Conservation (phyloP, 2,888 invertebrate species). For the Hirudinaria manillensis region DNA sequence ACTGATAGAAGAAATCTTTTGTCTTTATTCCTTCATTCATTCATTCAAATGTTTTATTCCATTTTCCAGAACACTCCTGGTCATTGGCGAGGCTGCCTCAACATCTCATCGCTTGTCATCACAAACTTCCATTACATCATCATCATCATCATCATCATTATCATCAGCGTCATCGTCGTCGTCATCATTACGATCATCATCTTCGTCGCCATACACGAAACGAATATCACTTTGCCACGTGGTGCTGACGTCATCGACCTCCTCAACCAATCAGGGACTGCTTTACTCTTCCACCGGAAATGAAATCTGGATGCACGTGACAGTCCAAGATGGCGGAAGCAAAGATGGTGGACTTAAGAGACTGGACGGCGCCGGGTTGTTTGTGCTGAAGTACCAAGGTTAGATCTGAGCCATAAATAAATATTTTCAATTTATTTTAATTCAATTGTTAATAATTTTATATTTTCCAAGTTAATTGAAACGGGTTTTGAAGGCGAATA, state of each 20-base stretch:
- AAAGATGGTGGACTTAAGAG: slow-evolving; percentile 5
- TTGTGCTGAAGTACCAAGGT: not conserved
- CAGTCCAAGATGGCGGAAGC: slow-evolving; percentile 18
- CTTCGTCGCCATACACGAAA: slow-evolving; percentile 4
- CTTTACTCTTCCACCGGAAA: slow-evolving; percentile 1
- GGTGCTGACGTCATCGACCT: slow-evolving; percentile 17
- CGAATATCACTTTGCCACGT: slow-evolving; percentile 8
- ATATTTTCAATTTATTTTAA: not conserved
- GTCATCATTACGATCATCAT: slow-evolving; percentile 16
- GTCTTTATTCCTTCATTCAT: not conserved
- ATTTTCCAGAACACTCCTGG: not conserved
- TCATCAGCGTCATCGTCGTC: slow-evolving; percentile 10
- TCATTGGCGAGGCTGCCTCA: not conserved
- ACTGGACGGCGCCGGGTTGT: not conserved
- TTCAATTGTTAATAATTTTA: too few relatives aligned
- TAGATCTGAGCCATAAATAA: not conserved
- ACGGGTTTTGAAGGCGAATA: not conserved
- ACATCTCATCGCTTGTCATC: not conserved
- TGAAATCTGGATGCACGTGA: slow-evolving; percentile 22
- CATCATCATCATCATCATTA: slow-evolving; percentile 12
- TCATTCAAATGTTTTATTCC: not conserved
- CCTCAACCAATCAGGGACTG: slow-evolving; percentile 3
- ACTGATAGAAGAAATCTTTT: not conserved
- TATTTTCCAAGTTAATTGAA: too few relatives aligned
- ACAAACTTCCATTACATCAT: not conserved